phyloP scores from a whole-genome alignment of 2,113 vertebrate species.

The Bufo gargarizans region DNA sequence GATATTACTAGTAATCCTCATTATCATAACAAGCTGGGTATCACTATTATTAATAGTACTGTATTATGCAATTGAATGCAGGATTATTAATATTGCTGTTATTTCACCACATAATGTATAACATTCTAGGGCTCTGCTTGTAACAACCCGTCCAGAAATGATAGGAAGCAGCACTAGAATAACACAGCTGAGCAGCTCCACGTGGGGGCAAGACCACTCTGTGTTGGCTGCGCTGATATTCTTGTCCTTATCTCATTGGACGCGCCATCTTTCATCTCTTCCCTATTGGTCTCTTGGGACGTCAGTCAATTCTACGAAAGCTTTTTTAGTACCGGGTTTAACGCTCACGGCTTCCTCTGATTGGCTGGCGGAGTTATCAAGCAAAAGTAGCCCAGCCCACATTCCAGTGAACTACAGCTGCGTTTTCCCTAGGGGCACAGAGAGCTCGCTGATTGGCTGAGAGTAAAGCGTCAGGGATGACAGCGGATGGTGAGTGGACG shows the following conservation, averaged over 20 bases:
- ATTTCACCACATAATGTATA: no score
- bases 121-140: no score
- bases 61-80: neutral
- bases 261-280: rapidly evolving
- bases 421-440: neutral
- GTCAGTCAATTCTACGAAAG: constrained; percentile 33
- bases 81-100: neutral
- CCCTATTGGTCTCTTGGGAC: neutral
- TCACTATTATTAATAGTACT: neutral
- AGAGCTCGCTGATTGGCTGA: constrained; percentile 55
- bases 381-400: constrained; percentile 58
- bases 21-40: no score
- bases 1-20: no score
- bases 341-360: neutral
- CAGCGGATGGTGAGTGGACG: constrained; percentile 53
- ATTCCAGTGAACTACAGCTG: constrained; percentile 61
- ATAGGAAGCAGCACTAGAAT: neutral
- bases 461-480: neutral
- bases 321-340: neutral
- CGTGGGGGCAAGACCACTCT: neutral
- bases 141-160: no score
- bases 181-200: neutral
- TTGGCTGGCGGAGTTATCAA: constrained; percentile 59
- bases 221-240: constrained; percentile 62
- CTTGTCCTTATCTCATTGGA: constrained; percentile 75